These are phyloP conservation scores for Mormyrus proboscirostris DNA, from an alignment of 2,797 vertebrate species.

Conservation along the genomic window DNA sequence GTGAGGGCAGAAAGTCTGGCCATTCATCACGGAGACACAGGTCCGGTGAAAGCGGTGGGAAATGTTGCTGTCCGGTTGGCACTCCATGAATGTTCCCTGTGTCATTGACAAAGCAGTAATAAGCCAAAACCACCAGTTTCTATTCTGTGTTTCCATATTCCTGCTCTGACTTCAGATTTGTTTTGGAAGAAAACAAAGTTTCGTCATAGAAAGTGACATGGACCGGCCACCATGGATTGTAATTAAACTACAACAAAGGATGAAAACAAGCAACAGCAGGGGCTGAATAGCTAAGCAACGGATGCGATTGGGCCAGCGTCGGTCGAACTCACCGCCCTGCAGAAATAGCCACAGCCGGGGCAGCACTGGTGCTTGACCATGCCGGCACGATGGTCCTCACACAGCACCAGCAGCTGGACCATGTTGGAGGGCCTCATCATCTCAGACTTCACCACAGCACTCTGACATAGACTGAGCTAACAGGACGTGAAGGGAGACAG, in stretches of 20 bases:
- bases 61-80: constrained; percentile 83
- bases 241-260: background rate
- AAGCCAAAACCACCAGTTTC: constrained; percentile 13
- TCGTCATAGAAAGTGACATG: background rate
- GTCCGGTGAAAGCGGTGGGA: constrained; percentile 89
- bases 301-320: background rate
- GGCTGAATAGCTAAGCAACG: background rate
- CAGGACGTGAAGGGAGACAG: constrained; percentile 34
- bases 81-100: constrained; percentile 96
- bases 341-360: constrained; percentile 93
- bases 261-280: background rate
- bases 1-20: constrained; percentile 84
- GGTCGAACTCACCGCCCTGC: constrained; percentile 72
- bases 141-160: background rate
- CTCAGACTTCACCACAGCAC: constrained; percentile 83
- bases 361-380: constrained; percentile 99
- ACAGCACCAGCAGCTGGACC: constrained; percentile 85
- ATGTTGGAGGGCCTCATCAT: constrained; percentile 94
- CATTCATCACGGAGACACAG: constrained; percentile 81
- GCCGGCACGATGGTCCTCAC: constrained; percentile 88
- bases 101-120: constrained; percentile 11
- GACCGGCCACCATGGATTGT: background rate
- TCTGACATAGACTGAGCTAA: constrained; percentile 81
- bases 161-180: background rate
- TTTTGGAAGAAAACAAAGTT: background rate